Conservation (phyloP, 2,888 invertebrate genomes). For the Trissolcus japonicus region DNA sequence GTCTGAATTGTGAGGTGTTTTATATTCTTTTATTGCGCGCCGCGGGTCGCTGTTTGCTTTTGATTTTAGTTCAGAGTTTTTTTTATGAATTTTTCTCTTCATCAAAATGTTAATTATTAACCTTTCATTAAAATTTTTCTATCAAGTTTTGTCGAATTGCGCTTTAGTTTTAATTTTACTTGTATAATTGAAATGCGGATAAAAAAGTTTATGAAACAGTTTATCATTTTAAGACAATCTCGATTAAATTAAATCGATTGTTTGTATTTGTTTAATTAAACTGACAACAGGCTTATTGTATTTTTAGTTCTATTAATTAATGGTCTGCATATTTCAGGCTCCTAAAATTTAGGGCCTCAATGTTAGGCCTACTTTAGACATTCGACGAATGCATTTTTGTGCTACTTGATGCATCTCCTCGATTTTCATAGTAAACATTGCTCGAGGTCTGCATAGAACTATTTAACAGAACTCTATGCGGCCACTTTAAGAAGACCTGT, state of each 20-base stretch:
- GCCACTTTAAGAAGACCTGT: conserved; percentile 59
- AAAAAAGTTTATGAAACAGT: no score
- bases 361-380: background rate
- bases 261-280: no score
- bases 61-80: conserved; percentile 25
- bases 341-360: background rate
- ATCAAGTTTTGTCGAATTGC: no score
- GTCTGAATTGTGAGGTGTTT: conserved; percentile 49
- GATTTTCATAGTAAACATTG: conserved; percentile 24
- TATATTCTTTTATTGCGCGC: conserved; percentile 50
- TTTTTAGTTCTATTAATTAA: no score
- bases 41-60: conserved; percentile 32
- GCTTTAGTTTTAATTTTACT: no score
- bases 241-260: no score
- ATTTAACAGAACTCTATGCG: conserved; percentile 47
- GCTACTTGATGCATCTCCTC: conserved; percentile 47
- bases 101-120: no score
- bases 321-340: no score
- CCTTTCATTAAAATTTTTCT: no score
- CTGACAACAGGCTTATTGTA: no score
- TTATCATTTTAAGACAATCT: no score
- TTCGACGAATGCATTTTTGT: conserved; percentile 7
- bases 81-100: conserved; percentile 14
- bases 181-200: no score
- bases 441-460: conserved; percentile 34